Conservation (phyloP, 2,797 vertebrate species). For the Cuniculus paca region DNA sequence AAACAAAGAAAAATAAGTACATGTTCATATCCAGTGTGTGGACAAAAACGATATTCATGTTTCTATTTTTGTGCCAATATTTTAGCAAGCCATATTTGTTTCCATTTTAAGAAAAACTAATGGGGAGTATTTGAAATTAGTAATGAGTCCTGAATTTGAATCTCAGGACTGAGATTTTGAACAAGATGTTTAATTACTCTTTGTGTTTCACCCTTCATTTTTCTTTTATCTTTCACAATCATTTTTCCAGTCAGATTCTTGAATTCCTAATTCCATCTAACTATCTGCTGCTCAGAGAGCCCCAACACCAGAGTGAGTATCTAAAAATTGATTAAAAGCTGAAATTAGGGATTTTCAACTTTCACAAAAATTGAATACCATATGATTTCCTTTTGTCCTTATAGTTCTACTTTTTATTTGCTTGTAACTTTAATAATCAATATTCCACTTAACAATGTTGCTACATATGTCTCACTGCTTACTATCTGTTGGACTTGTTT, state of each 20-base stretch:
- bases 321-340: neutral
- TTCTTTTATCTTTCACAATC: neutral
- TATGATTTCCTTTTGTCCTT: neutral
- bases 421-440: neutral
- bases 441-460: neutral
- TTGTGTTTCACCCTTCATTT: neutral
- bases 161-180: neutral
- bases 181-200: neutral
- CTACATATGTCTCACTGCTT: neutral
- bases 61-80: neutral
- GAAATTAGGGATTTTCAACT: neutral
- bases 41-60: neutral
- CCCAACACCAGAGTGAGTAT: neutral
- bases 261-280: neutral
- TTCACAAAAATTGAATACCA: neutral
- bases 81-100: neutral
- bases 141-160: slow-evolving; percentile 32
- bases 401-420: neutral
- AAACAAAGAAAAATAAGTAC: neutral
- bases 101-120: neutral
- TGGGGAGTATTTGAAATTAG: slow-evolving; percentile 8
- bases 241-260: neutral
- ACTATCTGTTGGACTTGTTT: neutral
- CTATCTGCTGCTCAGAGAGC: neutral
- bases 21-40: neutral